A percentile compares a stretch with the other conserved stretches of the same genome.
These are phyloP conservation scores for Pterocles orientalis DNA, from an alignment of 2,113 vertebrate species.

Conservation along the genomic window DNA sequence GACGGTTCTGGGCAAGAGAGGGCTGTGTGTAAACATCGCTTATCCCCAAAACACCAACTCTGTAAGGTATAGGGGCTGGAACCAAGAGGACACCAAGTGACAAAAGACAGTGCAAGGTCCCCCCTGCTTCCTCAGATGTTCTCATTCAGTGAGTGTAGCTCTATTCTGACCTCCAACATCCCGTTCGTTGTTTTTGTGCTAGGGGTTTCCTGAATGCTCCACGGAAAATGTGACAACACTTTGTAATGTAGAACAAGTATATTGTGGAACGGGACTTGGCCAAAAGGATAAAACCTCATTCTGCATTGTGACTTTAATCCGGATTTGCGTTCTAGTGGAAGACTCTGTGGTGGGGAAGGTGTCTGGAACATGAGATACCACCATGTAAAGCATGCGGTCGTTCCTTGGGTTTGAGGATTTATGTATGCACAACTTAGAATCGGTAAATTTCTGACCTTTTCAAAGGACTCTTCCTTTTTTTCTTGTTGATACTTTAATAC, in stretches of 20 bases:
- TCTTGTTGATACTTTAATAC: background rate
- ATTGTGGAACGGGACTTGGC: background rate
- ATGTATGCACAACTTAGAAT: background rate
- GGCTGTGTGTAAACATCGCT: background rate
- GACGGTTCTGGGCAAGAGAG: background rate
- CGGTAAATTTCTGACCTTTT: background rate
- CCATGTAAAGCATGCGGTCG: background rate
- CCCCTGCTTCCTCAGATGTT: background rate
- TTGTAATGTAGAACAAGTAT: background rate
- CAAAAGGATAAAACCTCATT: background rate
- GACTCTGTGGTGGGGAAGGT: background rate
- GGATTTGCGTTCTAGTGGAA: background rate
- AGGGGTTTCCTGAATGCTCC: slow-evolving; percentile 10
- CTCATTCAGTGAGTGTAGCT: background rate
- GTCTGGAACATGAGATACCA: background rate
- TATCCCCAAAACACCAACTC: background rate
- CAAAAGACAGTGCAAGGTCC: background rate
- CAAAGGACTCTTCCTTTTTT: background rate
- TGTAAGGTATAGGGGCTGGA: background rate
- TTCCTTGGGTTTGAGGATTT: background rate
- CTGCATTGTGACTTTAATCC: background rate
- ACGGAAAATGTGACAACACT: background rate
- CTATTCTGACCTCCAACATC: slow-evolving; percentile 1
- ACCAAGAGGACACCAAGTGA: fast-evolving
- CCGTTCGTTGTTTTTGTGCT: background rate